Conservation (phyloP, 2,113 vertebrate species). For the Gavia stellata region DNA sequence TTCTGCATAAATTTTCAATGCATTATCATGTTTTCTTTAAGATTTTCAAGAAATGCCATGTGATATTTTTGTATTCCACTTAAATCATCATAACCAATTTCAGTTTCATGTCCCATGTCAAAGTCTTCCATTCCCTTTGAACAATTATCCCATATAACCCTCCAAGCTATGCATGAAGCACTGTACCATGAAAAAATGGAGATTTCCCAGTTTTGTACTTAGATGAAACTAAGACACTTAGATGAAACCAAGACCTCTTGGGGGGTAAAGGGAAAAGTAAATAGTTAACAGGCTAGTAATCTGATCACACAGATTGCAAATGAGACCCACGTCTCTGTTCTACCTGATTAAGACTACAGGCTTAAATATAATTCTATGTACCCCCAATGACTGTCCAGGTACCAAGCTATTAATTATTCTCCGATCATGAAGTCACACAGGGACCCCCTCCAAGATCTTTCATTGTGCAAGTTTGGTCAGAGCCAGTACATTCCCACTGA, state of each 20-base stretch:
- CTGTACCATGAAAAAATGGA: background rate
- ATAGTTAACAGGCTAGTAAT: background rate
- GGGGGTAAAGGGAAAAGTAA: background rate
- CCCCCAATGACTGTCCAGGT: background rate
- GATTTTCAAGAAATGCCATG: background rate
- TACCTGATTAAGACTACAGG: background rate
- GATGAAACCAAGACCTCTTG: background rate
- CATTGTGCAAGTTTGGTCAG: background rate
- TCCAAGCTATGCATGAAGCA: background rate
- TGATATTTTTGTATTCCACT: background rate
- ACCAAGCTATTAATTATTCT: background rate
- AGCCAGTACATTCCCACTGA: background rate
- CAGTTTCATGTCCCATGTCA: background rate
- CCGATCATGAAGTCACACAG: background rate
- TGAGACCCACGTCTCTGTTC: background rate
- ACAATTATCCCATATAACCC: background rate
- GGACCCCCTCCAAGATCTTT: background rate
- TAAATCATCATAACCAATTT: background rate
- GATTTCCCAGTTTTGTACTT: background rate
- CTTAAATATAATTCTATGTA: background rate
- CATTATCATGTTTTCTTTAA: background rate
- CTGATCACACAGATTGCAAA: background rate
- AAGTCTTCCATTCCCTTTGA: background rate
- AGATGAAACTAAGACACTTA: too few species aligned
- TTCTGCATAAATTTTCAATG: background rate